Base-by-base conservation (phyloP, 2,797 vertebrate genomes). In the Alcedo atthis region DNA sequence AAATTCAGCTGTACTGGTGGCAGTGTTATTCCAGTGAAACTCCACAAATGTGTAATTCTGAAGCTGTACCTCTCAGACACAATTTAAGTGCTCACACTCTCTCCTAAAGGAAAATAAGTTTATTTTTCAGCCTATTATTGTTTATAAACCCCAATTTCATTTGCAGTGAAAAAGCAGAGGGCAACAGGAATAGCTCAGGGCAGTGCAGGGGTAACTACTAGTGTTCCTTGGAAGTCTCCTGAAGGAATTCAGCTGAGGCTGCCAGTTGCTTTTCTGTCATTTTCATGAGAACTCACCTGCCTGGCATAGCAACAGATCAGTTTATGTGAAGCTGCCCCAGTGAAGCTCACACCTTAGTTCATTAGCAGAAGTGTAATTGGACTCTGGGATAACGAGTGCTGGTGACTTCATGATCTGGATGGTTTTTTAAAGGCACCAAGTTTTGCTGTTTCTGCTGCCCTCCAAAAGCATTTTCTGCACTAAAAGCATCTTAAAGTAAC, bases 21-120 rank as follows among this genome's bases (percentile, higher is more conserved):
- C 28, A 59, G 1, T 18, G 13, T 26, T 30, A 30, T 10, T 70
- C 57, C 14, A 16, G 25, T 33, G 25, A 37, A n/a, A 37, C 6
- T 26, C n/a, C 25, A 24, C 0, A 0, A 22, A 10, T 9, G 8
- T 40, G 14, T 14, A 19, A 51, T 55, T 26, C n/a, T 19, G 48
- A 43, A 45, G 51, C 76, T 0, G 1, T 22, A 30, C 42, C 35
- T 28, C 19, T 49, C 42, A 57, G 61, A 5, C 15, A 28, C 32
- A 49, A 55, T 54, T 20, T 22, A 42, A 55, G 35, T 2, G 1
- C 6, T 2, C 22, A 8, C 40, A 46, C 48, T 53, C 35, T 54
- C 78, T 32, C 40, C 45, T 19, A 19, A 33, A 55, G 68, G 53
- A 63, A 74, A 67, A 73, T 55, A 76, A 5, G n/a, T 68, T 71